These are phyloP conservation scores for Scartelaos histophorus DNA, from an alignment of 2,113 vertebrate genomes.

Conservation along the genomic window DNA sequence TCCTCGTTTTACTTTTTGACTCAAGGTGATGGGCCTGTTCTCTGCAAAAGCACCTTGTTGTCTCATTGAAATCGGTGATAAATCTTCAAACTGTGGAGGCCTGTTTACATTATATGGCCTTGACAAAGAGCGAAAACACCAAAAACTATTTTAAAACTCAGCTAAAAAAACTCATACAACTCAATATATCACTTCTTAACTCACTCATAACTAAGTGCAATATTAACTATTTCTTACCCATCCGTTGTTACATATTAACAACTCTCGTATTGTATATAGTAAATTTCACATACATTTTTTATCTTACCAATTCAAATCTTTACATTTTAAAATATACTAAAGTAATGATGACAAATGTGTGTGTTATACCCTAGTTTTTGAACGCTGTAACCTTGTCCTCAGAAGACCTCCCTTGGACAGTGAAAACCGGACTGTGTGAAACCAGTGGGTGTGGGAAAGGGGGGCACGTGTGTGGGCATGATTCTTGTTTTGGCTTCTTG, in stretches of 20 bases:
- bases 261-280: no score
- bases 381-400: slow-evolving; percentile 10
- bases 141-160: slow-evolving; percentile 49
- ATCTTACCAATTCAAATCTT: neutral
- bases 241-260: no score
- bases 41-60: slow-evolving; percentile 17
- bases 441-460: slow-evolving; percentile 17
- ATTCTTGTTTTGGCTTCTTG: slow-evolving; percentile 36
- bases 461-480: slow-evolving; percentile 24
- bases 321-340: neutral
- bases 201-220: neutral
- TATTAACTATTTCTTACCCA: neutral
- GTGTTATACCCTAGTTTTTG: neutral
- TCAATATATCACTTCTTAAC: neutral
- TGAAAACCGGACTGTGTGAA: slow-evolving; percentile 11
- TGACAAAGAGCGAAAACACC: slow-evolving; percentile 46
- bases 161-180: neutral
- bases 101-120: slow-evolving; percentile 35
- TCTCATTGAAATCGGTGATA: slow-evolving; percentile 36
- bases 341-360: neutral
- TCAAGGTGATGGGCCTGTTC: slow-evolving; percentile 17
- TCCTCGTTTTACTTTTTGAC: slow-evolving; percentile 16
- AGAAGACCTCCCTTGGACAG: neutral
- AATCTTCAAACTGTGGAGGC: slow-evolving; percentile 39
- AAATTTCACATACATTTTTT: no score